These are phyloP conservation scores for Acanthisitta chloris DNA, from an alignment of 2,113 vertebrate genomes.

Conservation along the genomic window DNA sequence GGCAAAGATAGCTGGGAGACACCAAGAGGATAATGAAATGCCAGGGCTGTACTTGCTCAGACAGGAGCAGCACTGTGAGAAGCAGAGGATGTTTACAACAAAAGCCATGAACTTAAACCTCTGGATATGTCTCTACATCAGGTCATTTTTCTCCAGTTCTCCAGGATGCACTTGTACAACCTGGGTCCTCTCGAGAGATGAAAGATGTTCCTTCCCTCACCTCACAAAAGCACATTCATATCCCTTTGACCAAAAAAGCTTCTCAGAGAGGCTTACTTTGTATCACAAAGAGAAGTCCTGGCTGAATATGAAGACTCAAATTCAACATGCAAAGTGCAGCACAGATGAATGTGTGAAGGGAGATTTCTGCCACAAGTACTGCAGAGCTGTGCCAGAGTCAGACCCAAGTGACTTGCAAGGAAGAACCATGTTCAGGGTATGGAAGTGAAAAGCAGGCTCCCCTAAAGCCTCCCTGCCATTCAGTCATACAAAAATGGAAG, in stretches of 20 bases:
- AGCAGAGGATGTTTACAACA: not conserved
- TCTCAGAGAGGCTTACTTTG: not conserved
- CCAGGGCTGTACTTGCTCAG: not conserved
- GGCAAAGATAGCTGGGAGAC: not conserved
- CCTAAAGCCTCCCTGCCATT: not conserved
- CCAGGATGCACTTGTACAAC: not conserved
- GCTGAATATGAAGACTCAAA: not conserved
- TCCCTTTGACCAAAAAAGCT: not conserved
- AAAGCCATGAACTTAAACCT: not conserved
- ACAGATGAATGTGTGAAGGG: not conserved
- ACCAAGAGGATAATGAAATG: not conserved
- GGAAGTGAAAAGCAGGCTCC: not conserved
- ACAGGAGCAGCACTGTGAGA: not conserved
- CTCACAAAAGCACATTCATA: not conserved
- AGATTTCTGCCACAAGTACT: not conserved
- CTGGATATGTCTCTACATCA: fast-evolving
- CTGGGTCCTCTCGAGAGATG: not conserved
- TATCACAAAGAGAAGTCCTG: not conserved
- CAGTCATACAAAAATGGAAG: not conserved
- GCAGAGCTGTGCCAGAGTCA: not conserved
- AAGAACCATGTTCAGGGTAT: fast-evolving
- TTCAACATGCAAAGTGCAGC: not conserved
- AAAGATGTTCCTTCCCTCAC: not conserved
- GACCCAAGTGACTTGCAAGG: no score
- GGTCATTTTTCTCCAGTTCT: not conserved